These are phyloP conservation scores for Phymanthus crucifer DNA, from an alignment of 92 coral and sea anemone genomes.

Conservation along the genomic window DNA sequence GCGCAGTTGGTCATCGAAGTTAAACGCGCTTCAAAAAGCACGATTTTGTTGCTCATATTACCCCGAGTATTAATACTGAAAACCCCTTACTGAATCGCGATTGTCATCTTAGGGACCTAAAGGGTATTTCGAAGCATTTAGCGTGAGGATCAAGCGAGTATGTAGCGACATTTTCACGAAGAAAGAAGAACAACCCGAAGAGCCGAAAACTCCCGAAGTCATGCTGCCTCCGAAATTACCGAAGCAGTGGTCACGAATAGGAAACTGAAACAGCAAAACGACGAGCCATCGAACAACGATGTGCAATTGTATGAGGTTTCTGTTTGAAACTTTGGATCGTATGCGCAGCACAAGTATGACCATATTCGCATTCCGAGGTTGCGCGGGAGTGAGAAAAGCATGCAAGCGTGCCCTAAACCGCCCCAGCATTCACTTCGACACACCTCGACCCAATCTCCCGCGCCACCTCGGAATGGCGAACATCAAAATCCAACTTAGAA, in stretches of 20 bases:
- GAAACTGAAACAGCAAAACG: background rate
- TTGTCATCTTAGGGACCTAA: conserved; percentile 18
- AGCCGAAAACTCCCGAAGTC: background rate
- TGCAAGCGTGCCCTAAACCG: too few species aligned
- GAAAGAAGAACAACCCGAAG: conserved; percentile 16
- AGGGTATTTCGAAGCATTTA: conserved; percentile 24
- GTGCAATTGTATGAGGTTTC: conserved; percentile 19
- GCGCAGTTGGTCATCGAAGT: too few species aligned
- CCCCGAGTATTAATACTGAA: too few species aligned
- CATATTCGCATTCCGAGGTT: too few species aligned
- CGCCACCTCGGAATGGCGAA: too few species aligned
- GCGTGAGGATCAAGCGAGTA: conserved; percentile 25
- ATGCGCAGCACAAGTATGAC: too few species aligned
- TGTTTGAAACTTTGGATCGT: background rate
- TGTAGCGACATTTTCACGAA: conserved; percentile 29
- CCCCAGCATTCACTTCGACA: too few species aligned
- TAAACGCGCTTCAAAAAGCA: background rate
- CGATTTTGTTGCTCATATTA: background rate
- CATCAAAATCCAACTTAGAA: too few species aligned
- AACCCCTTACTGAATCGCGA: too few species aligned
- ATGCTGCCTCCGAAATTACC: conserved; percentile 8
- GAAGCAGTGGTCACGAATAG: conserved; percentile 9
- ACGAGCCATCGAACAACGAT: conserved; percentile 7
- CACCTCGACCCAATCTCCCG: too few species aligned
- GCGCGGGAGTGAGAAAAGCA: too few species aligned